phyloP scores from a whole-genome alignment of 1,140 invertebrate species.

The Orchesella cincta region DNA sequence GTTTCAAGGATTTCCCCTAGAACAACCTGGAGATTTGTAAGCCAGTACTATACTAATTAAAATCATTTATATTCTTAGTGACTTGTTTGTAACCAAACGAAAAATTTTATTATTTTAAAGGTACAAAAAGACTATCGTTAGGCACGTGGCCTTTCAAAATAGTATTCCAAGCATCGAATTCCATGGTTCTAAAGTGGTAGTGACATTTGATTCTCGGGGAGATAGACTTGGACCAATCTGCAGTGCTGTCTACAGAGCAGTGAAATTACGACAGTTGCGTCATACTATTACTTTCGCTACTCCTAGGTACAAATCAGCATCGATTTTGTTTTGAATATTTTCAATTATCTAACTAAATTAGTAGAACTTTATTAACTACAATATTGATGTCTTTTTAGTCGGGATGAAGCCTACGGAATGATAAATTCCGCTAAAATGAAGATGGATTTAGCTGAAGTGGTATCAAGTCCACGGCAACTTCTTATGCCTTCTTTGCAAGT shows the following conservation, averaged over 20 bases:
- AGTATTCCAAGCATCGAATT: conserved; percentile 39
- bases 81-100: background rate
- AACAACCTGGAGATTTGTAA: conserved; percentile 75
- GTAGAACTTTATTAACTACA: conserved; percentile 32
- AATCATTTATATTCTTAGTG: too few species aligned
- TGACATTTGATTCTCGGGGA: conserved; percentile 41
- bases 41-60: conserved; percentile 39
- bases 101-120: conserved; percentile 32
- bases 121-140: conserved; percentile 37
- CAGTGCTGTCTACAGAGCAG: conserved; percentile 70
- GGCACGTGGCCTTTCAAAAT: conserved; percentile 16
- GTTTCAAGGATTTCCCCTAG: conserved; percentile 67
- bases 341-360: conserved; percentile 12
- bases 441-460: background rate
- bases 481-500: background rate
- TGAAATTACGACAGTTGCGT: conserved; percentile 69
- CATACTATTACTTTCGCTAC: conserved; percentile 60
- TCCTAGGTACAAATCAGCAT: background rate
- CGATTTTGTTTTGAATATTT: conserved; percentile 55
- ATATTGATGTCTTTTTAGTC: too few species aligned
- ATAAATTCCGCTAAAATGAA: conserved; percentile 42
- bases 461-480: background rate
- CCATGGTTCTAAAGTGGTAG: conserved; percentile 39
- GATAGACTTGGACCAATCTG: conserved; percentile 40
- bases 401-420: conserved; percentile 50